A percentile compares a stretch with the other conserved stretches of the same genome.
Evolutionary conservation across 2,888 invertebrate species (phyloP).

Genomic region (Syrphus vitripennis): DNA sequence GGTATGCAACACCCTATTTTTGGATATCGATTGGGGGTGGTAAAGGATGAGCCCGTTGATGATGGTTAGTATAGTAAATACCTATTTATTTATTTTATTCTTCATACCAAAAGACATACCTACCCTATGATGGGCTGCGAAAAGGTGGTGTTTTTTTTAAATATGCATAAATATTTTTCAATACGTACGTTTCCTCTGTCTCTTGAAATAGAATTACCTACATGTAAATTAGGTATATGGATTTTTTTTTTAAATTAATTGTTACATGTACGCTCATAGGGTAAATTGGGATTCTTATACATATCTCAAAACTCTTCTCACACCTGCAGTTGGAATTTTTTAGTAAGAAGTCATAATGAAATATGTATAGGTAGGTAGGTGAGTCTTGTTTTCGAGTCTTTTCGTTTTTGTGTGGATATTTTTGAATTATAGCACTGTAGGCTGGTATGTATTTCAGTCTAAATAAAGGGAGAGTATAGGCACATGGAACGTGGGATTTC

Average conservation of each 20-base stretch:
- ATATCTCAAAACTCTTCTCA: not conserved
- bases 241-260: not conserved
- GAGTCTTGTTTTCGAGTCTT: not conserved
- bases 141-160: not conserved
- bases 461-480: not conserved
- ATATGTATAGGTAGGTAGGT: not conserved
- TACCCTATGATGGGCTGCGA: not conserved
- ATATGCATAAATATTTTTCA: not conserved
- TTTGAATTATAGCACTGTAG: not conserved
- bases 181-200: not conserved
- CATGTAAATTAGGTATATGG: not conserved
- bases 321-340: not conserved
- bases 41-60: constrained; percentile 78
- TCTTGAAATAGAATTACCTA: not conserved
- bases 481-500: not conserved
- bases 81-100: not conserved
- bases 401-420: not conserved
- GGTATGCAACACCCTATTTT: constrained; percentile 79
- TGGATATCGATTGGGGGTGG: constrained; percentile 78
- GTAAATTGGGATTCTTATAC: not conserved
- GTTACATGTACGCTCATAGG: not conserved
- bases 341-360: not conserved
- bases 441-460: not conserved
- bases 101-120: not conserved
- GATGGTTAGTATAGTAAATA: constrained; percentile 74